Evolutionary conservation across 1,140 invertebrate species (phyloP).

Genomic region (Macrocentrus cingulum): DNA sequence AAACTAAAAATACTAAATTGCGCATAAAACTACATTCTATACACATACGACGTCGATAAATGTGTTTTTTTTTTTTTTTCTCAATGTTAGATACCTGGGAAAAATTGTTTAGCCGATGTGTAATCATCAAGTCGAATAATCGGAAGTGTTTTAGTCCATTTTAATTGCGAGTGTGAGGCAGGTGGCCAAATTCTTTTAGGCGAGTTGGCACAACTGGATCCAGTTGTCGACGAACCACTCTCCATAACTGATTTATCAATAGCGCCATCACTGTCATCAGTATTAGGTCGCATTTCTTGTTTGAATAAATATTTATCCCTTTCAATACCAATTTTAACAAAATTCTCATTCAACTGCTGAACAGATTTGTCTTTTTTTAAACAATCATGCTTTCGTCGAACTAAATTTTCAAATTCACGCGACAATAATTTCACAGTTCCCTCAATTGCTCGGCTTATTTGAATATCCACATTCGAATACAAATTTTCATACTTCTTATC

Average conservation of each 20-base stretch:
- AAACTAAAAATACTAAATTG: too few relatives aligned
- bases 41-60: slow-evolving; percentile 9
- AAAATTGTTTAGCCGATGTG: slow-evolving; percentile 50
- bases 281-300: slow-evolving; percentile 38
- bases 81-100: slow-evolving; percentile 51
- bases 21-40: background rate
- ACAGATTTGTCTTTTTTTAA: slow-evolving; percentile 39
- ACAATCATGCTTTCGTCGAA: slow-evolving; percentile 46
- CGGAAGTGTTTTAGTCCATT: slow-evolving; percentile 52
- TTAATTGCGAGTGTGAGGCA: slow-evolving; percentile 52
- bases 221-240: slow-evolving; percentile 67
- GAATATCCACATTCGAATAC: slow-evolving; percentile 40
- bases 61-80: slow-evolving; percentile 10
- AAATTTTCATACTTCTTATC: slow-evolving; percentile 23
- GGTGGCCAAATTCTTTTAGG: slow-evolving; percentile 66
- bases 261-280: slow-evolving; percentile 51
- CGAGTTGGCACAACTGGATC: slow-evolving; percentile 67
- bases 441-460: slow-evolving; percentile 50
- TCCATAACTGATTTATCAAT: slow-evolving; percentile 62
- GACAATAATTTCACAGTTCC: slow-evolving; percentile 53
- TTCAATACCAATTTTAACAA: slow-evolving; percentile 48
- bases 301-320: slow-evolving; percentile 37
- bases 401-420: slow-evolving; percentile 52
- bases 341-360: slow-evolving; percentile 40
- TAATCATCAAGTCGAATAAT: slow-evolving; percentile 50